Conservation (phyloP, 2,888 invertebrate genomes). For the Hypomecis atomaria region DNA sequence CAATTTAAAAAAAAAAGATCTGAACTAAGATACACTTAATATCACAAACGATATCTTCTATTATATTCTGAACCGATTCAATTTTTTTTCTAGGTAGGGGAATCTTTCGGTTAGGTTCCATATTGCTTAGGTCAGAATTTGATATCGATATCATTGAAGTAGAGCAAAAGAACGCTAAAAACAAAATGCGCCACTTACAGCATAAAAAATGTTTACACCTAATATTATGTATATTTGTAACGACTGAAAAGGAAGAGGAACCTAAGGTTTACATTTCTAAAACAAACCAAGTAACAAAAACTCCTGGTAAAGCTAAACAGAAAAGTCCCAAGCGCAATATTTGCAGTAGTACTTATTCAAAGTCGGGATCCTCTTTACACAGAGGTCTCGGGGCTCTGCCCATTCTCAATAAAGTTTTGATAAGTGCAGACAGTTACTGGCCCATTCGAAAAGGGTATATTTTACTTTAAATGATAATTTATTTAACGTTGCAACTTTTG, state of each 20-base stretch:
- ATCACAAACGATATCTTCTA: no score
- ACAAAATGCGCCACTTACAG: neutral
- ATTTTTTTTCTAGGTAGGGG: no score
- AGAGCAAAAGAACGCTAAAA: no score
- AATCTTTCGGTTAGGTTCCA: no score
- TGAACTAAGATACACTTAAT: no score
- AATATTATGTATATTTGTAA: neutral
- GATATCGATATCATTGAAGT: no score
- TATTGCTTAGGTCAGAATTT: no score
- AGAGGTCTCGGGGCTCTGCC: slow-evolving; percentile 34
- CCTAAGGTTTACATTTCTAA: slow-evolving; percentile 24
- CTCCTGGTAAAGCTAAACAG: slow-evolving; percentile 38
- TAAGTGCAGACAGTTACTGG: slow-evolving; percentile 34
- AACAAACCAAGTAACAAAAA: slow-evolving; percentile 39
- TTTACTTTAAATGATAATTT: slow-evolving; percentile 21
- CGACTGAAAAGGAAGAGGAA: slow-evolving; percentile 2
- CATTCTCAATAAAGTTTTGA: slow-evolving; percentile 38
- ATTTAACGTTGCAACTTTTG: slow-evolving; percentile 24
- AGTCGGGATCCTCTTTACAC: slow-evolving; percentile 40
- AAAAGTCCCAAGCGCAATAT: slow-evolving; percentile 48
- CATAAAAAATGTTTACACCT: neutral
- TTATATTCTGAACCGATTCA: no score
- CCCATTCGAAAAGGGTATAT: slow-evolving; percentile 23
- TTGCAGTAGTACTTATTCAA: slow-evolving; percentile 52
- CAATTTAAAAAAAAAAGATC: no score